phyloP scores from a whole-genome alignment of 1,140 invertebrate species.

The Ctenoplectra terminalis region DNA sequence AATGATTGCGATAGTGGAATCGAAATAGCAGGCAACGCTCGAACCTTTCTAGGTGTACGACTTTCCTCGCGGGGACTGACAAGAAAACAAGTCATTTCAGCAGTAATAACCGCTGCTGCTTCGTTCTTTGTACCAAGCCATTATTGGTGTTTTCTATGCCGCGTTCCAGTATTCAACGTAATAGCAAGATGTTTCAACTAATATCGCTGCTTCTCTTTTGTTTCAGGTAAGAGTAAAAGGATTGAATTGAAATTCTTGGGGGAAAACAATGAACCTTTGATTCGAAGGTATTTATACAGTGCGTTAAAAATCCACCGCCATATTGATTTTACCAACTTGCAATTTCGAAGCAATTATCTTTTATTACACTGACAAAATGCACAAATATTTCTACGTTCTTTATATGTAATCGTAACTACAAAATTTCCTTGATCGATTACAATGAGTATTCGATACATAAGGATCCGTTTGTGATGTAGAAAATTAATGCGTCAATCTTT shows the following conservation, averaged over 20 bases:
- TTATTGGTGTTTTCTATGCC: constrained; percentile 22
- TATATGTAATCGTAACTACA: no score
- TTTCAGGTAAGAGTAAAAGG: constrained; percentile 32
- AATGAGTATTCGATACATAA: no score
- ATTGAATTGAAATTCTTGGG: constrained; percentile 4
- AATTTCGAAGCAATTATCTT: not conserved
- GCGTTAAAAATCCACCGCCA: not conserved
- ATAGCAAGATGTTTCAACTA: constrained; percentile 13
- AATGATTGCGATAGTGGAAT: not conserved
- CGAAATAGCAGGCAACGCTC: not conserved
- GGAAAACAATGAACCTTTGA: not conserved
- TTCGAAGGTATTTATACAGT: not conserved
- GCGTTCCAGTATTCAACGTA: constrained; percentile 2
- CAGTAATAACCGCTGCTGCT: not conserved
- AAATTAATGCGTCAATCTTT: no score
- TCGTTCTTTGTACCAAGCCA: not conserved
- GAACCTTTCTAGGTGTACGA: no score
- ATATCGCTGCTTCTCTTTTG: constrained; percentile 18
- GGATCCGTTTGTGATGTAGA: no score
- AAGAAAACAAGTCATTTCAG: constrained; percentile 3
- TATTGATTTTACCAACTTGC: not conserved
- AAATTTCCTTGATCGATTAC: no score
- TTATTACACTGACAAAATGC: not conserved
- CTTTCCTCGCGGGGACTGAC: not conserved
- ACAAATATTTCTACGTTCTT: not conserved